Base-by-base conservation (phyloP, 2,888 invertebrate genomes). In the Leucophenga maculata region DNA sequence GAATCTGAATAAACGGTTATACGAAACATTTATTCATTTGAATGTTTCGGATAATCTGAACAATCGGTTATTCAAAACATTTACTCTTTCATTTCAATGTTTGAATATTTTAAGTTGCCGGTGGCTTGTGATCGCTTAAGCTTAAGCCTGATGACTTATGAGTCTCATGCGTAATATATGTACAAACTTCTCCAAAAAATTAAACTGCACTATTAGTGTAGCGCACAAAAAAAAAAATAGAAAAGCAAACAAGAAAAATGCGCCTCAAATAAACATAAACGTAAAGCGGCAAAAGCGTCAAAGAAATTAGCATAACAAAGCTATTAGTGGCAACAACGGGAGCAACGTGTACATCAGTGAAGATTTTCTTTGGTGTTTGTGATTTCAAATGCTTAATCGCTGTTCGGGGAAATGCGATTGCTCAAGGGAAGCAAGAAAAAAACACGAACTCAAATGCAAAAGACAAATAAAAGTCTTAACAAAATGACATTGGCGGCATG, bases 231-330 rank as follows among this genome's bases (percentile, higher is more conserved):
- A 48, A 48, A 22, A 69, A 69, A 66, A 52, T 62, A 39, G 18
- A 74, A 72, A 50, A n/a, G 8, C 20, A 46, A 46, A 6, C 1
- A 6, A 18, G 16, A n/a, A 39, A 32, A 32, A 39, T 18, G 16
- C 16, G 16, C 6, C 6, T 50, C 50, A 2, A 57, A 31, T 14
- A 31, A 31, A 39, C 16, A 60, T 54, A 54, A 54, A 54, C 6
- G 20, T n/a, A 4, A 55, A 16, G 55, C 31, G 66, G 57, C 55
- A 60, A 55, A 54, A 52, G 20, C 59, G 44, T 32, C 78, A 74
- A 75, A 72, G 73, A 80, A 80, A 81, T 81, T 82, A 80, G 80
- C 81, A 81, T 82, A 78, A 82, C 80, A 80, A 78, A 80, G 78
- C 75, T 77, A 82, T 82, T 75, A 74, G 39, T 48, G 50, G 57